A percentile compares a stretch with the other conserved stretches of the same genome.
Evolutionary conservation across 2,797 vertebrate species (phyloP).

Genomic region (Hipposideros larvatus): DNA sequence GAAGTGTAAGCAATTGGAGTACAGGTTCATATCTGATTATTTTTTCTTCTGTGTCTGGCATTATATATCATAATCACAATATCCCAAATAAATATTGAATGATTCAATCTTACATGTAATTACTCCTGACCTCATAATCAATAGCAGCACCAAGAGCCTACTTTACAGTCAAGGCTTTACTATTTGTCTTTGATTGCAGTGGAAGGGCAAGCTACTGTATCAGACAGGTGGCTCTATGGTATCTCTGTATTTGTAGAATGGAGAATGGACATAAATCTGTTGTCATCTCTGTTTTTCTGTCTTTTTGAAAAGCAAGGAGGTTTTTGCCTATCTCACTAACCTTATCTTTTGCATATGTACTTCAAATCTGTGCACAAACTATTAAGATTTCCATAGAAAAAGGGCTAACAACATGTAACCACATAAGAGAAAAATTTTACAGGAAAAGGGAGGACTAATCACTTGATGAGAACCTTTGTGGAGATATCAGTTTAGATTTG

Average conservation of each 20-base stretch:
- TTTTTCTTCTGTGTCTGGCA: conserved; percentile 35
- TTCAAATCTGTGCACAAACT: conserved; percentile 31
- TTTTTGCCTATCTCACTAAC: neutral
- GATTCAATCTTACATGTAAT: neutral
- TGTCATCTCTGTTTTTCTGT: neutral
- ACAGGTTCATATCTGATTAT: conserved; percentile 11
- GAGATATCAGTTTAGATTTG: conserved; percentile 7
- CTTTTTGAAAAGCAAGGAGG: conserved; percentile 38
- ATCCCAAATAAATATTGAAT: neutral
- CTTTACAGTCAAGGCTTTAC: conserved; percentile 2
- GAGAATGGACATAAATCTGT: conserved; percentile 37
- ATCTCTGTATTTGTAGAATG: neutral
- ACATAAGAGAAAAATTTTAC: conserved; percentile 13
- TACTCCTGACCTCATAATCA: conserved; percentile 16
- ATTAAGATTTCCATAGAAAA: neutral
- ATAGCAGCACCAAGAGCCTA: neutral
- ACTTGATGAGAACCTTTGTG: conserved; percentile 23
- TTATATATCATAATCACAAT: neutral
- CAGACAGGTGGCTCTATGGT: neutral
- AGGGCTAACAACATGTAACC: neutral
- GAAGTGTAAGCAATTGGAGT: neutral
- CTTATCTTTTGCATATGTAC: neutral
- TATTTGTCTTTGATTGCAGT: conserved; percentile 3
- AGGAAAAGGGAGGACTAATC: neutral
- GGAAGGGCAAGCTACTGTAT: neutral